A percentile compares a stretch with the other conserved stretches of the same genome.
Conservation (phyloP, 2,797 vertebrate genomes). For the Basileuterus tristriatus region DNA sequence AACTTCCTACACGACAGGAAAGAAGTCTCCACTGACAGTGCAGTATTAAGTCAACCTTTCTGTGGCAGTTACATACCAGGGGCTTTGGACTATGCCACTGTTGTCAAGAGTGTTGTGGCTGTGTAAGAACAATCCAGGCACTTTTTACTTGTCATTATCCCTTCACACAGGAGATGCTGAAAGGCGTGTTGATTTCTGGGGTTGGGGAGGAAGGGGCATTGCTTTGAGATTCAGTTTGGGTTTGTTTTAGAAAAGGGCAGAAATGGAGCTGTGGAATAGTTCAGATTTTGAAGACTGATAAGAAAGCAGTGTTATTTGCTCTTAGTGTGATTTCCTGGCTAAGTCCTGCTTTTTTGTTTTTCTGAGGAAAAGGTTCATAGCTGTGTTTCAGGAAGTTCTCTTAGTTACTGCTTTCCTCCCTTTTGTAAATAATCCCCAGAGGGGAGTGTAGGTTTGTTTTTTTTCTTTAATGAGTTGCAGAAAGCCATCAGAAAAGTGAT, state of each 20-base stretch:
- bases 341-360: background rate
- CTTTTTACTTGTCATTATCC: background rate
- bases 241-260: background rate
- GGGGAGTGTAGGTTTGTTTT: background rate
- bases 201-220: background rate
- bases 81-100: background rate
- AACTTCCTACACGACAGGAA: background rate
- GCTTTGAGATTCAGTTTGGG: background rate
- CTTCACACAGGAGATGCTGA: background rate
- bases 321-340: background rate
- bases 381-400: background rate
- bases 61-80: background rate
- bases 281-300: background rate
- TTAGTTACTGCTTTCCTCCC: background rate
- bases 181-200: accelerated
- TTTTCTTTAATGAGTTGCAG: background rate
- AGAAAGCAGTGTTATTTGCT: background rate
- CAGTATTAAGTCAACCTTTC: background rate
- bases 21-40: background rate
- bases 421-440: background rate
- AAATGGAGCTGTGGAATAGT: background rate
- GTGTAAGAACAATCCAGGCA: accelerated
- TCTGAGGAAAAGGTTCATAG: background rate
- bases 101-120: background rate
- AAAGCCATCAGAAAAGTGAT: background rate